These are phyloP conservation scores for Tiphia femorata DNA, from an alignment of 2,888 invertebrate species.

Conservation along the genomic window DNA sequence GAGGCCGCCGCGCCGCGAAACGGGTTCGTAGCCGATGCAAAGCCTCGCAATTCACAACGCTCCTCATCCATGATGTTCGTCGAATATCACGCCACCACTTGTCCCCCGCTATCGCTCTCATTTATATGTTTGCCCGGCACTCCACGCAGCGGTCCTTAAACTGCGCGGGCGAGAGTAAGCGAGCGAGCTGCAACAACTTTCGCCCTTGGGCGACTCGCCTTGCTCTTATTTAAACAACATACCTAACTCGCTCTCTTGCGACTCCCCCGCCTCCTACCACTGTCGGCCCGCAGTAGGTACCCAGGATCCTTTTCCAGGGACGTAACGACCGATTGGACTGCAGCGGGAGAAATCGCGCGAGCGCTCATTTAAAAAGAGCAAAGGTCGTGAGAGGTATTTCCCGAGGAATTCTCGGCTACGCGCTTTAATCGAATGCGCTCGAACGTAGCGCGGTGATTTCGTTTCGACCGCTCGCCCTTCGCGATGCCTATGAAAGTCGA, in stretches of 20 bases:
- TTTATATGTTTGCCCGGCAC: conserved; percentile 45
- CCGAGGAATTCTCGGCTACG: too few relatives aligned
- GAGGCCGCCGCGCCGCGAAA: too few relatives aligned
- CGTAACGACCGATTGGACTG: conserved; percentile 39
- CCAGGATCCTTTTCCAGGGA: conserved; percentile 49
- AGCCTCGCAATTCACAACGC: too few relatives aligned
- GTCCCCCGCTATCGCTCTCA: conserved; percentile 15
- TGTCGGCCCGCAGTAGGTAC: conserved; percentile 37
- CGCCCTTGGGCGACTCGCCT: conserved; percentile 64
- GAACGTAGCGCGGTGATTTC: too few relatives aligned
- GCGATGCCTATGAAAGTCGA: too few relatives aligned
- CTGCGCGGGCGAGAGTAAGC: conserved; percentile 40
- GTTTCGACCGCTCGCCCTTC: too few relatives aligned
- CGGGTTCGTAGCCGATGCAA: too few relatives aligned
- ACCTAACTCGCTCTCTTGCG: conserved; percentile 63
- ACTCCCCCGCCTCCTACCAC: conserved; percentile 57
- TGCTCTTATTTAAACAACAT: conserved; percentile 68
- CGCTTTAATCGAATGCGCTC: too few relatives aligned
- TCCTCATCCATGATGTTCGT: conserved; percentile 20
- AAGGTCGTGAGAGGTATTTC: too few relatives aligned
- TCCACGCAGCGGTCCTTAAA: conserved; percentile 25
- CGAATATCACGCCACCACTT: conserved; percentile 23
- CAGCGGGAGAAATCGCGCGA: too few relatives aligned
- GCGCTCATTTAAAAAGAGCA: too few relatives aligned
- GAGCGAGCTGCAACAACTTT: conserved; percentile 58